Base-by-base conservation (phyloP, 2,888 invertebrate genomes). In the Idaea straminata region DNA sequence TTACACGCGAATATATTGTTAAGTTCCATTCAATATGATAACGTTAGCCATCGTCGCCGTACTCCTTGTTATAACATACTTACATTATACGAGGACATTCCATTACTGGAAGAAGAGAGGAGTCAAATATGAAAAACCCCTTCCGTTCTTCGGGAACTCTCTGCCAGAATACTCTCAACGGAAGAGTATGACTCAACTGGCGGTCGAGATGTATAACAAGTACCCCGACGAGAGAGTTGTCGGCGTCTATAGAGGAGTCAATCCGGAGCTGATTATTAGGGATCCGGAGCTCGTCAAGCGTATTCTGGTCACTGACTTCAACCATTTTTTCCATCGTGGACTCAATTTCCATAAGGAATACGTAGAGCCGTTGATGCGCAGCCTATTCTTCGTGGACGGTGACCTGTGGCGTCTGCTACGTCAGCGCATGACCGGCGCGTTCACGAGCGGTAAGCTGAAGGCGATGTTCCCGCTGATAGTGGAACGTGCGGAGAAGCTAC, bases 401-500 rank as follows among this genome's bases (percentile, higher is more conserved):
- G 87, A 88, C 68, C 63, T 83, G 61, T 89, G 89, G 89, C 80
- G 82, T 61, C 70, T 87, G 71, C 74, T 88, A 66, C 80, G 89
- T 7, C 85, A 87, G 75, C 81, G 87, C 62, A 82, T 89, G 77
- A 87, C 88, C 35, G 84, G 88, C 3, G 85, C 87, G 1, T 89
- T 89, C 72, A 83, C 85, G 6, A 83, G 82, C 62, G 85, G 87
- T 35, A 88, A 87, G 74, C 77, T 87, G 62, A 81, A 80, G 61
- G 86, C 83, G 34, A 89, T 89, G 89, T 88, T 88, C 69, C 87
- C 86, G 15, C 77, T 89, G 65, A 80, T 88, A 25, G 78, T 82
- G 63, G 84, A 84, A 69, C 81, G 86, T 35, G 84, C 86, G 5
- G 84, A 85, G 73, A 72, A 74, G 38, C 74, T 89, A 65, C 83